Base-by-base conservation (phyloP, 2,113 vertebrate species). In the Myotis lucifugus region DNA sequence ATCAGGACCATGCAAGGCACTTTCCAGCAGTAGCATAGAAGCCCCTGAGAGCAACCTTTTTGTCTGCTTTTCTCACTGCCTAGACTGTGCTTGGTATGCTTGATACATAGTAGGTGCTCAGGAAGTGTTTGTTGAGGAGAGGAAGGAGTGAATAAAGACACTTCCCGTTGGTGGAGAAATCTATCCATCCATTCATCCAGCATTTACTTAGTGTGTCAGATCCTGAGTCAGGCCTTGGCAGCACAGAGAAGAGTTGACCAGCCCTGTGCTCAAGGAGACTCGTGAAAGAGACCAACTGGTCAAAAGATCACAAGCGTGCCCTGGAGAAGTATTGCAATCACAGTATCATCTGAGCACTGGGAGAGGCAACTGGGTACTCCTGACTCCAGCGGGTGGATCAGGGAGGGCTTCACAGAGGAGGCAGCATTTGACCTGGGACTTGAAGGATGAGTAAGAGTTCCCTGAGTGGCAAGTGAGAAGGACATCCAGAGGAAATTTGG, bases 111-210 rank as follows among this genome's bases (percentile, higher is more conserved):
- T 37, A 46, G 66, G 29, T 48, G 19, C 48, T 73, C 50, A 54
- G n/a, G 27, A 74, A 66, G 27, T 64, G 50, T 91, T 89, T 90
- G 18, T 69, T 85, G 54, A 34, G 50, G 83, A 7, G 50, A 78
- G 69, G 37, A 56, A 94, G 19, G 13, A 12, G 5, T 52, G 40
- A 92, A 17, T 6, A 93, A 70, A 88, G 48, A n/a, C 18, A 40
- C 12, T 56, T 78, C 17, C 18, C 34, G 29, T 48, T 12, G 59
- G 21, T 29, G n/a, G 50, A 6, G 70, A 89, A 46, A 66, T 66
- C 8, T 17, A 4, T 50, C 66, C 56, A 48, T 18, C n/a, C 34
- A 34, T 64, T 73, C 46, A 70, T 10, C 52, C 21, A 66, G 0
- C 74, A 79, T 64, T 56, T 66, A 37, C 46, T 64, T n/a, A 88